Conservation (phyloP, 2,888 invertebrate species). For the Ophion costatus region DNA sequence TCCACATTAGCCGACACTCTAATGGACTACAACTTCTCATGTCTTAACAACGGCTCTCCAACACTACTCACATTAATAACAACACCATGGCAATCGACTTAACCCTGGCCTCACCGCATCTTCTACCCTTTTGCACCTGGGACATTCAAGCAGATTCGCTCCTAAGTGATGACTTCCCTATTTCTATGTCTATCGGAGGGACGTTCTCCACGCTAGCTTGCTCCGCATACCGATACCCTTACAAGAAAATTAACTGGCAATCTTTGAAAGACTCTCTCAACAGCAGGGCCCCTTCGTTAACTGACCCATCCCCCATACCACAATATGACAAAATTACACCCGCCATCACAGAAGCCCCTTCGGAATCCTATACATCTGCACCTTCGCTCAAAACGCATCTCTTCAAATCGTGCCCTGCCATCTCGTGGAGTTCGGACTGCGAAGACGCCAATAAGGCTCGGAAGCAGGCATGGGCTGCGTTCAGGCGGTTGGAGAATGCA, state of each 20-base stretch:
- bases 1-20: background rate
- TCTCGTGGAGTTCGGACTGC: slow-evolving; percentile 23
- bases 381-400: slow-evolving; percentile 17
- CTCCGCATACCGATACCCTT: slow-evolving; percentile 10
- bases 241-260: background rate
- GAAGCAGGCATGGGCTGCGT: slow-evolving; percentile 1
- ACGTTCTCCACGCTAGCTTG: background rate
- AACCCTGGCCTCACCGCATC: background rate
- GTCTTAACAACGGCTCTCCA: slow-evolving; percentile 7
- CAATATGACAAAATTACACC: too few species aligned
- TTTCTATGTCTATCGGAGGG: slow-evolving; percentile 24
- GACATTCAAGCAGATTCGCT: slow-evolving; percentile 6
- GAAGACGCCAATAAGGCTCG: background rate
- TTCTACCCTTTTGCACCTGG: slow-evolving; percentile 19
- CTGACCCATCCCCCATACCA: too few species aligned
- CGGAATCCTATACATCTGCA: background rate
- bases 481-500: background rate
- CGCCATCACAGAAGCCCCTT: too few species aligned
- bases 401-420: slow-evolving; percentile 19
- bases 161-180: slow-evolving; percentile 44
- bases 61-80: background rate
- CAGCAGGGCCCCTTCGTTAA: too few species aligned
- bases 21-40: background rate
- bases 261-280: too few species aligned
- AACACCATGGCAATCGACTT: slow-evolving; percentile 14